Percentiles rank a stretch among this genome's conserved stretches.
Conservation (phyloP, 2,113 vertebrate genomes). For the Noctilio leporinus region DNA sequence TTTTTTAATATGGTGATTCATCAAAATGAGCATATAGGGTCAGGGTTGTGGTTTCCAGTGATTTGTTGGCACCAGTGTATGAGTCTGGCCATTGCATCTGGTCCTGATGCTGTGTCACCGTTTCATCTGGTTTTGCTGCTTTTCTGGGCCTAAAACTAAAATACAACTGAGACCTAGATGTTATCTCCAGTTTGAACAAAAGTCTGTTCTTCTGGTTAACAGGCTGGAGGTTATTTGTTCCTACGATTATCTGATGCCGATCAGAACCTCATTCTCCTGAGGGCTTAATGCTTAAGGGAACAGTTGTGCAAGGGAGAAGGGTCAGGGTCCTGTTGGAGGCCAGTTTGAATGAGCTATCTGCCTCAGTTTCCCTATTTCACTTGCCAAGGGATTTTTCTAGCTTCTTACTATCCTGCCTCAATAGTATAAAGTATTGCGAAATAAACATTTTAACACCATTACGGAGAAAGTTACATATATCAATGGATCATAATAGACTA, state of each 20-base stretch:
- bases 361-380: neutral
- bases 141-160: neutral
- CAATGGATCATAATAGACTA: neutral
- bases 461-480: neutral
- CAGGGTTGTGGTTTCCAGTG: neutral
- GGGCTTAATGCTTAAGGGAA: neutral
- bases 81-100: neutral
- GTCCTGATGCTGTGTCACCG: too few relatives aligned
- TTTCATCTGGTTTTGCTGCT: too few relatives aligned
- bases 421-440: neutral
- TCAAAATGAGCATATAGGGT: neutral
- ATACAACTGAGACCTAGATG: neutral
- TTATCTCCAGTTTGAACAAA: neutral
- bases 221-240: neutral
- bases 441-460: neutral
- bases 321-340: neutral
- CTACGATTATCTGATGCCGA: neutral
- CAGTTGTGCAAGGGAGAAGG: neutral
- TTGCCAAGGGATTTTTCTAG: neutral
- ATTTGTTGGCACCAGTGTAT: neutral
- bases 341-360: neutral
- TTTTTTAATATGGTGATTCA: neutral
- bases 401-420: neutral
- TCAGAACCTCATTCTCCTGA: neutral
- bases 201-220: neutral